Evolutionary conservation across 2,888 invertebrate genomes (phyloP).

Genomic region (Asteroscopus sphinx): DNA sequence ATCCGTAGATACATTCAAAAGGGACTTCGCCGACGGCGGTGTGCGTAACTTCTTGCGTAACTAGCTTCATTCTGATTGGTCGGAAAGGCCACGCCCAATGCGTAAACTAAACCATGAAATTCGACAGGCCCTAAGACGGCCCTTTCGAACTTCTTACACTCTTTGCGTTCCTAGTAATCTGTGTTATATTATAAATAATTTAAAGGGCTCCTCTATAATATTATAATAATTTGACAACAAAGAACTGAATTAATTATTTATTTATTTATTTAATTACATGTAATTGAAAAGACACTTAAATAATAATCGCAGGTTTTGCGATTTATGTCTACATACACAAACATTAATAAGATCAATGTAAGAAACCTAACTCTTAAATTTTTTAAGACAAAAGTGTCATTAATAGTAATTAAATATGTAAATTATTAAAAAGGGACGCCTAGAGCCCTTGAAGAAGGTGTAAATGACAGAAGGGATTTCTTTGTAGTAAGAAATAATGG

Average conservation of each 20-base stretch:
- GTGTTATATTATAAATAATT: conserved; percentile 91
- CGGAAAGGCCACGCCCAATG: conserved; percentile 84
- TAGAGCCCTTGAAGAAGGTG: conserved; percentile 71
- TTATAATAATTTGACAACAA: conserved; percentile 72
- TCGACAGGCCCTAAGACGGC: conserved; percentile 82
- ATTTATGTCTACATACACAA: background rate
- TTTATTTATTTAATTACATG: no score
- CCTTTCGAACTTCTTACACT: conserved; percentile 80
- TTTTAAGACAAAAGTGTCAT: conserved; percentile 51
- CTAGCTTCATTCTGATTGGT: conserved; percentile 77
- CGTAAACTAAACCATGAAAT: conserved; percentile 84
- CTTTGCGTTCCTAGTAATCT: conserved; percentile 84
- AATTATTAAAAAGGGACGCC: conserved; percentile 60
- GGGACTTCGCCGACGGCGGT: conserved; percentile 61
- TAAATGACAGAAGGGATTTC: conserved; percentile 83
- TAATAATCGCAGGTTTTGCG: conserved; percentile 5
- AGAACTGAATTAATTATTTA: no score
- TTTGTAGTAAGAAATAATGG: conserved; percentile 87
- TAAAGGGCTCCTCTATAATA: conserved; percentile 84
- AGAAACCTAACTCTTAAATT: conserved; percentile 16
- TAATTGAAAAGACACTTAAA: conserved; percentile 25
- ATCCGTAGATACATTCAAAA: conserved; percentile 61
- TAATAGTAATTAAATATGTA: conserved; percentile 76
- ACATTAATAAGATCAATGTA: background rate
- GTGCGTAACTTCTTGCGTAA: conserved; percentile 85